Evolutionary conservation across 2,797 vertebrate genomes (phyloP).

Genomic region (Sciurus vulgaris): DNA sequence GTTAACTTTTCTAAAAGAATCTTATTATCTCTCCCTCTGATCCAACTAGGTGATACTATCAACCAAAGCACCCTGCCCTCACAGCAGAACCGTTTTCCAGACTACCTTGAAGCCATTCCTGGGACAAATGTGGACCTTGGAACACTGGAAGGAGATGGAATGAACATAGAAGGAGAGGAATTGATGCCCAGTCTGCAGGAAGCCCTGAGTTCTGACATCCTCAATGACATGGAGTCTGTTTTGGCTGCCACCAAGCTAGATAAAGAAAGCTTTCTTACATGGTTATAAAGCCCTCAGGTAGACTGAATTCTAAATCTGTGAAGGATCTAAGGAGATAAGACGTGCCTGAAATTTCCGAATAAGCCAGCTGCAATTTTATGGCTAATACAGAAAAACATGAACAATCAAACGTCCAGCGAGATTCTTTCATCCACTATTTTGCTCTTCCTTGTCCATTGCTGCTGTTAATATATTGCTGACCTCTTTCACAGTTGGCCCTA

Average conservation of each 20-base stretch:
- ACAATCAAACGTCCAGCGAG: constrained; percentile 89
- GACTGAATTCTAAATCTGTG: constrained; percentile 93
- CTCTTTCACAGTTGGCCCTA: constrained; percentile 89
- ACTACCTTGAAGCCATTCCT: constrained; percentile 98
- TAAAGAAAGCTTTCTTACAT: constrained; percentile 99
- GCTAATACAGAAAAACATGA: constrained; percentile 87
- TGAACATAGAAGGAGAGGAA: constrained; percentile 99
- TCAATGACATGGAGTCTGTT: constrained; percentile 99
- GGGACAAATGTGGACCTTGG: constrained; percentile 99
- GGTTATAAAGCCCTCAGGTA: constrained; percentile 95
- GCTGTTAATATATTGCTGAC: constrained; percentile 90
- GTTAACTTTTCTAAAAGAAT: background rate
- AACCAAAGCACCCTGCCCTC: constrained; percentile 94
- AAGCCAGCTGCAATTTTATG: constrained; percentile 84
- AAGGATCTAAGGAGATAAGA: constrained; percentile 93
- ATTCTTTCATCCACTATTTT: constrained; percentile 85
- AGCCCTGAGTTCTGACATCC: constrained; percentile 98
- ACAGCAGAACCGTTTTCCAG: constrained; percentile 97
- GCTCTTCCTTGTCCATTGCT: constrained; percentile 89
- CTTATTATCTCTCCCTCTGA: constrained; percentile 65
- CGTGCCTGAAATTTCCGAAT: constrained; percentile 84
- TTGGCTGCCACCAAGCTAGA: constrained; percentile 99
- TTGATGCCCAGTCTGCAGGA: constrained; percentile 99
- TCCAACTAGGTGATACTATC: constrained; percentile 93
- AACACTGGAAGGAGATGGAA: constrained; percentile 97